A percentile compares a stretch with the other conserved stretches of the same genome.
phyloP scores from a whole-genome alignment of 2,888 invertebrate genomes.

The Amphiduros pacificus region DNA sequence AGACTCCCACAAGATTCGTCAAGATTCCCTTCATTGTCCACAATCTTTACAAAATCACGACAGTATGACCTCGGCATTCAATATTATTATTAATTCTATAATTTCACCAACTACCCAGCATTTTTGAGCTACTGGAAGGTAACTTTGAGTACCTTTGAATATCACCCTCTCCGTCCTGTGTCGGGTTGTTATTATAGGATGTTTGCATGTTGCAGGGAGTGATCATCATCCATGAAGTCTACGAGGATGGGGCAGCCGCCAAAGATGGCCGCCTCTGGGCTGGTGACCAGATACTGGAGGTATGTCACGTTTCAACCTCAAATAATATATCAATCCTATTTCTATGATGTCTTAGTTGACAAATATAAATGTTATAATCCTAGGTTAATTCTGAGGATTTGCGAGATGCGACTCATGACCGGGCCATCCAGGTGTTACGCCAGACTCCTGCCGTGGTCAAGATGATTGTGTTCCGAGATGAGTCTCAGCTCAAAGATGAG shows the following conservation, averaged over 20 bases:
- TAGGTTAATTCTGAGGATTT: slow-evolving; percentile 77
- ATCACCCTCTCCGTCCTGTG: no score
- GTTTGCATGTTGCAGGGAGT: slow-evolving; percentile 69
- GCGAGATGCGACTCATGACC: slow-evolving; percentile 80
- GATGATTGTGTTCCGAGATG: slow-evolving; percentile 76
- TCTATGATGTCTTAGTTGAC: background rate
- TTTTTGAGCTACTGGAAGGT: no score
- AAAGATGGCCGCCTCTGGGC: slow-evolving; percentile 87
- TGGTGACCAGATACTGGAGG: slow-evolving; percentile 90
- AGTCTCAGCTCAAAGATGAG: slow-evolving; percentile 62
- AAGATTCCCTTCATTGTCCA: no score
- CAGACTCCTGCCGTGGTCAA: slow-evolving; percentile 80
- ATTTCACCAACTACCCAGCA: no score
- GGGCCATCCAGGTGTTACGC: slow-evolving; percentile 75
- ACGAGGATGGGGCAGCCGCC: slow-evolving; percentile 85
- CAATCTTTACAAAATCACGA: no score
- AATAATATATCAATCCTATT: background rate
- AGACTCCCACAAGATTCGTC: no score
- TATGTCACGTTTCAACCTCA: slow-evolving; percentile 28
- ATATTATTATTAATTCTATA: no score
- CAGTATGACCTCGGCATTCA: no score
- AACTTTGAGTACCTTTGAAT: no score
- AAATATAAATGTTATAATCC: background rate
- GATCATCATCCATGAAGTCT: slow-evolving; percentile 89
- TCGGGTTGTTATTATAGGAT: slow-evolving; percentile 47